A percentile compares a stretch with the other conserved stretches of the same genome.
These are phyloP conservation scores for Myotis myotis DNA, from an alignment of 2,797 vertebrate genomes.

Conservation along the genomic window DNA sequence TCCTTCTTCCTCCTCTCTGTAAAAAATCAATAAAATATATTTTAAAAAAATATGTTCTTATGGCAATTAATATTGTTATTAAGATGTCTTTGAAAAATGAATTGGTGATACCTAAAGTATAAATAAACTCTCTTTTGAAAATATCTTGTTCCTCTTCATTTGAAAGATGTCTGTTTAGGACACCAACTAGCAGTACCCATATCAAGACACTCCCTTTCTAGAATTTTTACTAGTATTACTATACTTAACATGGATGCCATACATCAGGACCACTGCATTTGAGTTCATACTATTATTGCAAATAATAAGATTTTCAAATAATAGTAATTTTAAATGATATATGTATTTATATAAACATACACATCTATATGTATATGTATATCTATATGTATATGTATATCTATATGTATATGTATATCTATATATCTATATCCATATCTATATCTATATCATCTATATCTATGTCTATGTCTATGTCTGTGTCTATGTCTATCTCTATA, in stretches of 20 bases:
- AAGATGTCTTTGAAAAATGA: constrained; percentile 42
- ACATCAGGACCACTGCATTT: not conserved
- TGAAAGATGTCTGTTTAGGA: not conserved
- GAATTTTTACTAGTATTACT: not conserved
- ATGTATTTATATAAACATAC: not conserved
- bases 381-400: not conserved
- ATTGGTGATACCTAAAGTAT: constrained; percentile 11
- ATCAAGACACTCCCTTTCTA: not conserved
- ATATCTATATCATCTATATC: not conserved
- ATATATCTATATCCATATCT: not conserved
- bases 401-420: not conserved
- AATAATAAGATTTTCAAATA: no score
- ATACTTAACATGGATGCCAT: not conserved
- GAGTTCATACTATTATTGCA: not conserved
- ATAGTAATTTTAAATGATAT: not conserved
- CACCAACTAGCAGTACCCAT: not conserved
- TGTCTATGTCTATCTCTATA: not conserved
- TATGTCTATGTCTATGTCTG: not conserved
- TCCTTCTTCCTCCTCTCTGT: no score
- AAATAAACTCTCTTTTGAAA: constrained; percentile 18
- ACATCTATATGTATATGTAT: not conserved
- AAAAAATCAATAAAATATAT: not conserved
- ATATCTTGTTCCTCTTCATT: constrained; percentile 23
- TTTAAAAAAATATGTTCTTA: constrained; percentile 33
- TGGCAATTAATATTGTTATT: constrained; percentile 19